A percentile compares a stretch with the other conserved stretches of the same genome.
These are phyloP conservation scores for Adelognathus sp. DNA, from an alignment of 2,888 invertebrate genomes.

Conservation along the genomic window DNA sequence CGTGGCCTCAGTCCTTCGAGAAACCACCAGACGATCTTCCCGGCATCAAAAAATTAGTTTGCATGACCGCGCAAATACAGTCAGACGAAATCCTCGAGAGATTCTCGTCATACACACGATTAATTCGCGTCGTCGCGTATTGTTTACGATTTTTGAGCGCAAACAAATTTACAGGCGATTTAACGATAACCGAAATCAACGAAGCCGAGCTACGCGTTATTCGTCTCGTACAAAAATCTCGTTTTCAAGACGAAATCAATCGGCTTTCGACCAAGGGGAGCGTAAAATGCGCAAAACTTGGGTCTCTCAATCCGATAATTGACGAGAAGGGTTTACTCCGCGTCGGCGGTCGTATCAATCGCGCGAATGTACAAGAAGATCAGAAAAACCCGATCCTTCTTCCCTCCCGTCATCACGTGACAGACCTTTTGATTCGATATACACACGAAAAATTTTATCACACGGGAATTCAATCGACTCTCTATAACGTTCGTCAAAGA, in stretches of 20 bases:
- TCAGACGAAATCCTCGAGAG: conserved; percentile 29
- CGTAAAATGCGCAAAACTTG: conserved; percentile 34
- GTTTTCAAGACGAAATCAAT: conserved; percentile 38
- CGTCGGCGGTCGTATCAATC: conserved; percentile 50
- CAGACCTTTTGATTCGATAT: conserved; percentile 43
- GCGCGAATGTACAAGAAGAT: conserved; percentile 10
- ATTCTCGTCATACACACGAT: conserved; percentile 29
- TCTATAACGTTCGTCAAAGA: conserved; percentile 31
- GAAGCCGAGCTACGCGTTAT: conserved; percentile 31
- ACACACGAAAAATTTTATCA: conserved; percentile 35
- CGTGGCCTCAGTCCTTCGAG: conserved; percentile 23
- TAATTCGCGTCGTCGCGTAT: conserved; percentile 39
- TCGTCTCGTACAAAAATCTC: conserved; percentile 17
- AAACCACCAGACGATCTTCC: conserved; percentile 4
- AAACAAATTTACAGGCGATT: neutral
- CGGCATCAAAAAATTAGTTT: conserved; percentile 31
- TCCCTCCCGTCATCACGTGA: conserved; percentile 43
- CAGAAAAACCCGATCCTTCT: conserved; percentile 48
- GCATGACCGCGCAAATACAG: conserved; percentile 22
- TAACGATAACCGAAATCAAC: conserved; percentile 21
- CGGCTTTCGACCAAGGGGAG: conserved; percentile 9
- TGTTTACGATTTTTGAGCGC: conserved; percentile 25
- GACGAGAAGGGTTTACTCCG: conserved; percentile 40
- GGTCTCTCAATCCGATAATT: conserved; percentile 50
- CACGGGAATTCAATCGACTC: conserved; percentile 39